phyloP scores from a whole-genome alignment of 2,797 vertebrate genomes.

The Atherinosoma microstoma region DNA sequence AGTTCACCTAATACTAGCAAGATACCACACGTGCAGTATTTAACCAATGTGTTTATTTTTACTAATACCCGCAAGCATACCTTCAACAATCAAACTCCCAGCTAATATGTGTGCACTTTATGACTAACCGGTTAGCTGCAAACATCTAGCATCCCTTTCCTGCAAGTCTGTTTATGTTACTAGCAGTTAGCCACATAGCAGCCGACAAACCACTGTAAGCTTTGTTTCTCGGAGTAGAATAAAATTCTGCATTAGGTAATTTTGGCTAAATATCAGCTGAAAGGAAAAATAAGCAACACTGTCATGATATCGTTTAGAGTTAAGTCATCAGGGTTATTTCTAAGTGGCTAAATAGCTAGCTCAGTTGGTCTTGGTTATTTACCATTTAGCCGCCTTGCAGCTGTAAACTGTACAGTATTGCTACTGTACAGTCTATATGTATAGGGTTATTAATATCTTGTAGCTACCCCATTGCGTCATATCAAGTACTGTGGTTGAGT shows the following conservation, averaged over 20 bases:
- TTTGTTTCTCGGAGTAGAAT: neutral
- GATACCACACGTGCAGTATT: neutral
- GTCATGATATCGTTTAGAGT: neutral
- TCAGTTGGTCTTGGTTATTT: neutral
- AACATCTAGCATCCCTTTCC: slow-evolving; percentile 30
- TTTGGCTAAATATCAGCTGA: neutral
- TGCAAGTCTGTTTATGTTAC: slow-evolving; percentile 40
- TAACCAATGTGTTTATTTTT: neutral
- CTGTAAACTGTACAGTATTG: neutral
- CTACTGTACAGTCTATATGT: neutral
- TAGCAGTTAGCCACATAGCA: slow-evolving; percentile 60
- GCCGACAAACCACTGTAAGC: slow-evolving; percentile 1
- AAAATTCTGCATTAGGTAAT: neutral
- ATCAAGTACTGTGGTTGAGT: neutral
- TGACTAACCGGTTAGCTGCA: slow-evolving; percentile 3
- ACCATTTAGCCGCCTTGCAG: neutral
- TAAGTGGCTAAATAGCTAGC: neutral
- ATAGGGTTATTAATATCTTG: no score
- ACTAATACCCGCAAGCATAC: neutral
- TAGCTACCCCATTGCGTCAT: neutral
- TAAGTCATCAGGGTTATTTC: neutral
- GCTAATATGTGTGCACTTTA: slow-evolving; percentile 1
- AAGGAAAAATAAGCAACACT: neutral
- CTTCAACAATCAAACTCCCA: neutral
- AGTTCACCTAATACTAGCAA: neutral